phyloP scores from a whole-genome alignment of 2,797 vertebrate species.

The Pantherophis vulpinus region DNA sequence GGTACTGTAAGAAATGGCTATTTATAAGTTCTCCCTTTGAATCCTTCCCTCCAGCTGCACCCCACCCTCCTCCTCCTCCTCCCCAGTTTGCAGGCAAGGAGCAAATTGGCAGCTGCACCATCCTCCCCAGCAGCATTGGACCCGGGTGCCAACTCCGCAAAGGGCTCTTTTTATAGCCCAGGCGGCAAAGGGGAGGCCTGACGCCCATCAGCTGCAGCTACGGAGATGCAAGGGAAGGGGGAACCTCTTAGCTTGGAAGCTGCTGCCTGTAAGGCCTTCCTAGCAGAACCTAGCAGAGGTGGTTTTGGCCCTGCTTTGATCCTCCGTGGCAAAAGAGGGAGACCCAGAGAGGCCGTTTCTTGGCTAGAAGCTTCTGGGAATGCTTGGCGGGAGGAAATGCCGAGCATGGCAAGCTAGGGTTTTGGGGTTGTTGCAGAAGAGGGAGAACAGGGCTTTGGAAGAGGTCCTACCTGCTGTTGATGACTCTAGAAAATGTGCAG shows the following conservation, averaged over 20 bases:
- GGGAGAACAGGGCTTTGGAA: neutral
- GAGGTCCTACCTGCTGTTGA: neutral
- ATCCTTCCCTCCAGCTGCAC: neutral
- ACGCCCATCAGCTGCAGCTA: neutral
- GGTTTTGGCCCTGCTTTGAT: neutral
- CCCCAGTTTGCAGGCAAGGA: neutral
- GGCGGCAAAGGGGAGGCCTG: neutral
- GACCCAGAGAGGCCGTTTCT: neutral
- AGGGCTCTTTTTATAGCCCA: neutral
- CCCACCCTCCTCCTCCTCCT: neutral
- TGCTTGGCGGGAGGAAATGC: neutral
- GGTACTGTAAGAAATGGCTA: neutral
- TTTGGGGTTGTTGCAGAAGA: neutral
- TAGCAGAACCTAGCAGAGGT: neutral
- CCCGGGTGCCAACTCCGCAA: neutral
- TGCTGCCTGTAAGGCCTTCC: neutral
- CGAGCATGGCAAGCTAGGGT: neutral
- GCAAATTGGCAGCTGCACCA: neutral
- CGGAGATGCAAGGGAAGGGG: neutral
- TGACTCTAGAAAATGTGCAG: no score
- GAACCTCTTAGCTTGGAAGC: neutral
- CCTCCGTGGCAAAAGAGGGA: neutral
- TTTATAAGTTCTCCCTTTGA: neutral
- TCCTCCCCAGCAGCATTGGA: neutral
- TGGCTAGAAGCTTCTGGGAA: neutral